Evolutionary conservation across 2,113 vertebrate species (phyloP), one percentile per base, ranked within the genome.

Genomic region (Calidris pugnax): DNA sequence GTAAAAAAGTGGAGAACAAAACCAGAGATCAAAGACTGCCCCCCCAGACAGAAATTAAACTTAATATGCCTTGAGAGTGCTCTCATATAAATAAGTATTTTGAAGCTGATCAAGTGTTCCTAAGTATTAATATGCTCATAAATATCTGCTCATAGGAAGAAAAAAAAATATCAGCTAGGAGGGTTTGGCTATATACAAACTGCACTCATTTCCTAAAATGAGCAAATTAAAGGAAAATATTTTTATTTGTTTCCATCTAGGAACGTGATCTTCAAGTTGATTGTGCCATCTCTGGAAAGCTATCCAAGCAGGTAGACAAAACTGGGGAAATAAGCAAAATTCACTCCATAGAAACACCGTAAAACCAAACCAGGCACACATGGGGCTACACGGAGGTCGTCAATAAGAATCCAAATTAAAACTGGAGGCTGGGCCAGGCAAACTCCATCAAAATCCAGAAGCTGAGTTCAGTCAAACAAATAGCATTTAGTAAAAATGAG

Each of bases 311-410:
- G 35, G 57, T 1, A 68, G 47, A 26, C 8, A 85, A 67, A 63
- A 51, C 6, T 4, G 35, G 30, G 45, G 27, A 68, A 74, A 24
- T 4, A 23, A 35, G 51, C 21, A 53, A 53, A 85, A 57, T 12
- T 15, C 47, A 73, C 6, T 64, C 32, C 1, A 0, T 15, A 73
- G 22, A 73, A 57, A 48, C 7, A 9, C 47, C 2, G 0, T 15
- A 28, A 14, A 14, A 32, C 48, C 0, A 0, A 50, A 66, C 12
- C 15, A 19, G 55, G 22, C 4, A 2, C 24, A 6, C 24, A 47
- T 2, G 27, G 51, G 35, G 24, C 51, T 41, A 35, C 0, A 0
- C 14, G 18, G 66, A 47, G 37, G 26, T 63, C 27, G 5, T 39
- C 66, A 50, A 3, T 7, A 72, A 45, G 26, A 83, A 83, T n/a